These are phyloP conservation scores for Rhinophrynus dorsalis DNA, from an alignment of 2,797 vertebrate species.

Conservation along the genomic window DNA sequence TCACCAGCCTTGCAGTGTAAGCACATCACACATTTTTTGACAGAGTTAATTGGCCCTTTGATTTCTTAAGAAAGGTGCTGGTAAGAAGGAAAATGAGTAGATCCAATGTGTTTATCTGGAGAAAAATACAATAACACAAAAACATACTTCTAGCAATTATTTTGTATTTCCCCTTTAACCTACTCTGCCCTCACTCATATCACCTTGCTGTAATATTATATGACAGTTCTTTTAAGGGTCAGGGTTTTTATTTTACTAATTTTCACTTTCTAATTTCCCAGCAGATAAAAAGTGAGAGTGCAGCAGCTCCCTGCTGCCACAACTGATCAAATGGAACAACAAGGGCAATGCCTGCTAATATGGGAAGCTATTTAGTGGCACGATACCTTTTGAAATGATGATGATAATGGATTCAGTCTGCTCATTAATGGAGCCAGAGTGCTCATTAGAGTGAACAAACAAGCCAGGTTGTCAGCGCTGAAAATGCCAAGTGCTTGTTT, in stretches of 20 bases:
- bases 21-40: constrained; percentile 84
- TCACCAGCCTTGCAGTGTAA: constrained; percentile 85
- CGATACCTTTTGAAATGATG: constrained; percentile 98
- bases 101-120: constrained; percentile 71
- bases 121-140: constrained; percentile 50
- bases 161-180: constrained; percentile 44
- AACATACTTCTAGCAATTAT: constrained; percentile 24
- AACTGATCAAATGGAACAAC: constrained; percentile 98
- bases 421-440: constrained; percentile 99
- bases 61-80: constrained; percentile 86
- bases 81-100: constrained; percentile 68
- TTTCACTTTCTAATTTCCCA: constrained; percentile 75
- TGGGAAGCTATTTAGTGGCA: constrained; percentile 93
- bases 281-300: constrained; percentile 62
- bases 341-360: constrained; percentile 94
- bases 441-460: constrained; percentile 99
- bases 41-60: constrained; percentile 97
- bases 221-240: constrained; percentile 65
- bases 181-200: constrained; percentile 50
- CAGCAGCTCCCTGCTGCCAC: constrained; percentile 84
- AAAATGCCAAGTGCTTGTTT: constrained; percentile 99
- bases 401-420: constrained; percentile 99
- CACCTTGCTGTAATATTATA: constrained; percentile 60
- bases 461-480: constrained; percentile 91
- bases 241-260: constrained; percentile 62